These are phyloP conservation scores for Mormoops blainvillei DNA, from an alignment of 2,113 vertebrate genomes.

Conservation along the genomic window DNA sequence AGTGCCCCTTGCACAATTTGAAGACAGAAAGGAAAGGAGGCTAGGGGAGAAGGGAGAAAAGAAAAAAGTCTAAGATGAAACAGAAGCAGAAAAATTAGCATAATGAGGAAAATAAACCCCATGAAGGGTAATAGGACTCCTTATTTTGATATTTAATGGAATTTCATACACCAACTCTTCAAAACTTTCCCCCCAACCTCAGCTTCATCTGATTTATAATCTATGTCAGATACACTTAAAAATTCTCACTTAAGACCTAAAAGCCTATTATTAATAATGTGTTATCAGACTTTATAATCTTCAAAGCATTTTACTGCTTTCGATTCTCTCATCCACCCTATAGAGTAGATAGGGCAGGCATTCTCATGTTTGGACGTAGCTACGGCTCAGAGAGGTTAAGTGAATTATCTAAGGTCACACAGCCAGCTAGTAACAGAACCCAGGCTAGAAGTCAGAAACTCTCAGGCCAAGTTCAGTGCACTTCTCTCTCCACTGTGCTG, in stretches of 20 bases:
- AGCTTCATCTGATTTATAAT: background rate
- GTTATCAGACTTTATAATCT: background rate
- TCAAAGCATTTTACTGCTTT: background rate
- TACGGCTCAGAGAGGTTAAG: background rate
- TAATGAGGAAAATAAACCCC: background rate
- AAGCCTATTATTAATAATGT: background rate
- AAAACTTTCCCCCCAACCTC: background rate
- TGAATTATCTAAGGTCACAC: background rate
- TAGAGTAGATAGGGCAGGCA: background rate
- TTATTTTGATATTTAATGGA: background rate
- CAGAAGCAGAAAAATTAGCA: background rate
- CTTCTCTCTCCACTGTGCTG: background rate
- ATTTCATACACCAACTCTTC: background rate
- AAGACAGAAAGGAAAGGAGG: background rate
- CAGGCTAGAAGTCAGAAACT: background rate
- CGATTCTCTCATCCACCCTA: background rate
- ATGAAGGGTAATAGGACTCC: background rate
- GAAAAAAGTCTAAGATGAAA: background rate
- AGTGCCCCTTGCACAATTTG: background rate
- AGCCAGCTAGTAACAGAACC: background rate
- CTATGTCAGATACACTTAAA: background rate
- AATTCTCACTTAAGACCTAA: background rate
- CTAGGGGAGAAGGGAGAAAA: background rate
- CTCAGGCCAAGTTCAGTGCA: background rate
- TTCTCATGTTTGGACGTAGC: background rate